Evolutionary conservation across 1,140 invertebrate genomes (phyloP), one percentile per base, ranked within the genome.

Genomic region (Drosophila ironensis): DNA sequence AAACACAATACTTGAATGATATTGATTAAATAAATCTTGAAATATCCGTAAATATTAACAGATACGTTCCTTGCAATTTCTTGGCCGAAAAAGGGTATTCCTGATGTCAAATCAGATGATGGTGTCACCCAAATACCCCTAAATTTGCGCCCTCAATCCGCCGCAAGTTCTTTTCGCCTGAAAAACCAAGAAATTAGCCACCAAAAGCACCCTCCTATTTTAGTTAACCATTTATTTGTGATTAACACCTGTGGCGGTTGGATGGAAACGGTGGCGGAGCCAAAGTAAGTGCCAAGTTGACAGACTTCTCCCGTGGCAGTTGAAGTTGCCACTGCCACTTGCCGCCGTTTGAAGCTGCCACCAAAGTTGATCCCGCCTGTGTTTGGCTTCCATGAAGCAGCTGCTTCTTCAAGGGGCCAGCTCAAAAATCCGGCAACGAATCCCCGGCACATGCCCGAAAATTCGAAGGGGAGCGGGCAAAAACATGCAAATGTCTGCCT

Each of bases 341-440:
- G 20, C 35, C 48, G 17, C 56, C 7, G 16, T 48, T 19, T 33
- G 22, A 27, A 48, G 30, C 48, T 48, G 19, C 45, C 27, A n/a
- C 50, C 38, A 27, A 56, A 48, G 30, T 20, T 56, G 53, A 59
- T 61, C 17, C 53, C 9, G 38, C 53, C 40, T 44, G 52, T 59
- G 9, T 38, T 27, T 30, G 30, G 28, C 40, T 45, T 59, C 28
- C 53, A 22, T 28, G 16, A 44, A 35, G 22, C 16, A 37, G 38
- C 56, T 25, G 25, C 19, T 37, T 11, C 27, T 19, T 28, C 16
- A n/a, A n/a, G 20, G 2, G 33, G 33, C 5, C 16, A 9, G 5
- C 27, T 35, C 35, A 22, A 5, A 46, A 61, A 60, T 61, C 54
- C 51, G 11, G 2, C 9, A n/a, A n/a, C 27, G 45, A 12, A 54